These are phyloP conservation scores for Menidia beryllina DNA, from an alignment of 2,113 vertebrate species.

Conservation along the genomic window DNA sequence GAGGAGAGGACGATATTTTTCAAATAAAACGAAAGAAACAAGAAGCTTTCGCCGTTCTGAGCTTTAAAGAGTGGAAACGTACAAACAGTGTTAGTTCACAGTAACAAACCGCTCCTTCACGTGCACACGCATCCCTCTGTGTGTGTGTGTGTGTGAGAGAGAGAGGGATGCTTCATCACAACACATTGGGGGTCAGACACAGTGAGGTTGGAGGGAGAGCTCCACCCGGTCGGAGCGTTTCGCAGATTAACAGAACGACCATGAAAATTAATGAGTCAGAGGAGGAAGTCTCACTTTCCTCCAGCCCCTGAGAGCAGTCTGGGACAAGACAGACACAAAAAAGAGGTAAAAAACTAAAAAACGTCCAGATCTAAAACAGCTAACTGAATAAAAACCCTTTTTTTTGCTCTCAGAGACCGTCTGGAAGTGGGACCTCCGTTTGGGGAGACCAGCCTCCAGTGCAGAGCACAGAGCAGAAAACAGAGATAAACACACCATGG, in stretches of 20 bases:
- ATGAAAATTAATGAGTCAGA: constrained; percentile 12
- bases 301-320: constrained; percentile 22
- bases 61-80: background rate
- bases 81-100: constrained; percentile 37
- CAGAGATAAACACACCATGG: constrained; percentile 38
- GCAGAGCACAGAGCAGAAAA: constrained; percentile 75
- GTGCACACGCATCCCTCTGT: no score
- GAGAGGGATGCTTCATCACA: constrained; percentile 29
- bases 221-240: constrained; percentile 51
- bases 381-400: background rate
- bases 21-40: constrained; percentile 8
- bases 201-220: constrained; percentile 48
- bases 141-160: constrained; percentile 9
- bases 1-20: constrained; percentile 7
- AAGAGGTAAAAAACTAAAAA: background rate
- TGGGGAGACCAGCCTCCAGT: constrained; percentile 51
- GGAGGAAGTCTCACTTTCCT: constrained; percentile 52
- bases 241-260: constrained; percentile 52
- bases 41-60: background rate
- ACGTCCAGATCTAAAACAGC: background rate
- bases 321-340: background rate
- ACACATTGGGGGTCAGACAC: constrained; percentile 53
- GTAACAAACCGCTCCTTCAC: no score
- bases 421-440: constrained; percentile 60
- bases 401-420: background rate